These are phyloP conservation scores for Philonicus albiceps DNA, from an alignment of 2,888 invertebrate species.

Conservation along the genomic window DNA sequence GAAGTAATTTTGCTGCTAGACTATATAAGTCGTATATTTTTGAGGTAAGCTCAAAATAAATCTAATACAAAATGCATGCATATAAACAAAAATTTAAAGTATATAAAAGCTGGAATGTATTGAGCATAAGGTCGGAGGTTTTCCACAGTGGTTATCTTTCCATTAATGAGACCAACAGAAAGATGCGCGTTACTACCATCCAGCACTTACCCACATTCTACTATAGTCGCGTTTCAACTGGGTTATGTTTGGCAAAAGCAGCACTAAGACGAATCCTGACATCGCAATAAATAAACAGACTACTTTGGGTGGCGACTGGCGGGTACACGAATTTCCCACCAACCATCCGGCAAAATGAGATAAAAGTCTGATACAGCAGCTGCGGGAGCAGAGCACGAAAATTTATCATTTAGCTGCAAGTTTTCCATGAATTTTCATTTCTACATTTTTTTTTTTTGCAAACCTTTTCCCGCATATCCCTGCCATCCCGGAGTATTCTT, in stretches of 20 bases:
- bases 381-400: slow-evolving; percentile 3
- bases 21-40: no score
- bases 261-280: neutral
- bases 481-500: neutral
- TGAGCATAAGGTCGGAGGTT: neutral
- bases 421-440: slow-evolving; percentile 18
- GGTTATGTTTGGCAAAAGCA: neutral
- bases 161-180: neutral
- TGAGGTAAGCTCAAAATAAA: no score
- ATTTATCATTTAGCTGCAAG: slow-evolving; percentile 39
- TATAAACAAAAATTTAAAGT: neutral
- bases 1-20: no score
- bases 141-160: neutral
- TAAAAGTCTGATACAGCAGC: slow-evolving; percentile 8
- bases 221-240: neutral
- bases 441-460: neutral
- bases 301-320: neutral
- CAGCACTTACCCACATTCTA: neutral
- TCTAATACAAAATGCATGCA: no score
- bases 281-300: slow-evolving; percentile 8
- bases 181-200: neutral
- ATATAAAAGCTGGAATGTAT: neutral
- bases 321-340: neutral
- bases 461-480: neutral
- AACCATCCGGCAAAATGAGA: neutral